Base-by-base conservation (phyloP, 2,797 vertebrate genomes). In the Euthynnus affinis region DNA sequence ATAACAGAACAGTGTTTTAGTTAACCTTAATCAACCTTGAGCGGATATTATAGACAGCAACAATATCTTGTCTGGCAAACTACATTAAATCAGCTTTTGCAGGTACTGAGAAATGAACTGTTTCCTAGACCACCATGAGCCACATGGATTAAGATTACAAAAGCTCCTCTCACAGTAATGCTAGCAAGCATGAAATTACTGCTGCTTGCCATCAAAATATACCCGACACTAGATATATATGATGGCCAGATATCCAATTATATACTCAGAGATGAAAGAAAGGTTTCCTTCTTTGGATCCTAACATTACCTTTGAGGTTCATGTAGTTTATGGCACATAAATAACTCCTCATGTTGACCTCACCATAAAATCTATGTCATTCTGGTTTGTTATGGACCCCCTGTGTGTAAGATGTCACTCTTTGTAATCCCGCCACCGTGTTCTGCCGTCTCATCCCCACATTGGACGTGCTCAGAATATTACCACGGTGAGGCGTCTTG, bases 321-420 rank as follows among this genome's bases (percentile, higher is more conserved):
- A 27, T 6, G 23, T 18, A n/a, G 37, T n/a, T 56, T 42, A 25
- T 40, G 10, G 15, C 51, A 55, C 34, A 56, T 37, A 37, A 49
- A 64, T 10, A 49, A 32, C 27, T 49, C 61, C 25, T 49, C 9
- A 10, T 37, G 37, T 37, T 37, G 37, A 37, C 8, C 37, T 37
- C 10, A 9, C 51, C 17, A 27, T 55, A 5, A 48, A 51, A 60
- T n/a, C 15, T 51, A 10, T 34, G 22, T 60, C 17, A 49, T 60
- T 71, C 32, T n/a, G 23, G 22, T 61, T 61, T 62, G 14, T 22
- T 23, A 73, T 63, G 20, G 18, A 60, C 9, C 32, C 14, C 49
- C 15, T 23, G 29, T 6, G 34, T 27, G 3, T 20, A 55, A 27
- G 34, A 70, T 18, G n/a, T 49, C 29, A 71, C 9, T 23, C 15